Percentiles rank a stretch among this genome's conserved stretches.
phyloP scores from a whole-genome alignment of 2,888 invertebrate genomes.

The Erebia aethiops region DNA sequence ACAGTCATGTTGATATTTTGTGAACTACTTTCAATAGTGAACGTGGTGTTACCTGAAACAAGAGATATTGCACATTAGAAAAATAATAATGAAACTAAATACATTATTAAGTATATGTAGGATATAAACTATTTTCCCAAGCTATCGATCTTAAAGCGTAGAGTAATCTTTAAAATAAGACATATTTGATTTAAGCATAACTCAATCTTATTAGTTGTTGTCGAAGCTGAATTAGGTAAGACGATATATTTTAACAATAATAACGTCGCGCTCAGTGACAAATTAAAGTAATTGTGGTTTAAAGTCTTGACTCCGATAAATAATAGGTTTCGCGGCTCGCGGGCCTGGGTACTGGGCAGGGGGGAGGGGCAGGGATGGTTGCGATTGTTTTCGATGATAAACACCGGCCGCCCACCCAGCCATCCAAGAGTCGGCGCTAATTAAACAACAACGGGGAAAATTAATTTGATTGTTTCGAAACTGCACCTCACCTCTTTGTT shows the following conservation, averaged over 20 bases:
- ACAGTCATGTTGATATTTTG: neutral
- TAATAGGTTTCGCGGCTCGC: constrained; percentile 70
- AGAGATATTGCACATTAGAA: constrained; percentile 61
- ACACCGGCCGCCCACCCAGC: constrained; percentile 78
- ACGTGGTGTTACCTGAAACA: constrained; percentile 71
- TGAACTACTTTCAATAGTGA: neutral
- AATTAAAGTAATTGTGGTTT: constrained; percentile 77
- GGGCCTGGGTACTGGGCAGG: constrained; percentile 43
- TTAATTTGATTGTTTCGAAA: constrained; percentile 81
- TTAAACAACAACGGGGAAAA: constrained; percentile 82
- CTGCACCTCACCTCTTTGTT: constrained; percentile 70
- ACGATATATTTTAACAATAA: constrained; percentile 76
- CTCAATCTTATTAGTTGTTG: constrained; percentile 60
- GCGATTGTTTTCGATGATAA: constrained; percentile 82
- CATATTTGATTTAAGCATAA: neutral
- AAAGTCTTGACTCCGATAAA: constrained; percentile 78
- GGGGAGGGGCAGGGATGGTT: constrained; percentile 47
- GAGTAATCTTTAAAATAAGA: neutral
- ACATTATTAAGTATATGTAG: too few species aligned
- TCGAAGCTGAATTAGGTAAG: constrained; percentile 69
- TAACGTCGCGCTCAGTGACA: constrained; percentile 75
- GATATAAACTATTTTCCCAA: too few species aligned
- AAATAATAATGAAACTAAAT: too few species aligned
- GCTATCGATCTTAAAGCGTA: too few species aligned
- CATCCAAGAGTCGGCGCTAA: constrained; percentile 78